Base-by-base conservation (phyloP, 2,113 vertebrate genomes). In the Genyomyrus donnyi region DNA sequence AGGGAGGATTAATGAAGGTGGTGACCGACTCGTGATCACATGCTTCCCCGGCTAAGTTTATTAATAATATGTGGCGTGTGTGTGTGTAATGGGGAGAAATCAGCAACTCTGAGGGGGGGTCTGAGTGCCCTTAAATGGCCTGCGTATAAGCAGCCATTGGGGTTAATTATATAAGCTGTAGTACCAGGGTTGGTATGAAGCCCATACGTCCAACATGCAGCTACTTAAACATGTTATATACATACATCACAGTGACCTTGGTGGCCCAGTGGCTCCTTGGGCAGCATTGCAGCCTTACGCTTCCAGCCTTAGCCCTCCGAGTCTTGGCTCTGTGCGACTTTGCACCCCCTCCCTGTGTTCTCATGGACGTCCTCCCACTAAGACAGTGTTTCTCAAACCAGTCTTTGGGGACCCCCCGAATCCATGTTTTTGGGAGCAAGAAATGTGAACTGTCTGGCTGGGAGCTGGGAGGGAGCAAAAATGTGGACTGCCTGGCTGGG, bases 61-160 rank as follows among this genome's bases (percentile, higher is more conserved):
- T 96, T 95, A 95, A 94, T 77, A 77, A 77, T 77, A 39, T 77
- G 70, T 93, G 93, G 92, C 85, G 90, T 92, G 91, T 92, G 89
- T 93, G 93, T 91, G 80, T 93, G 77, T 91, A 70, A 74, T 52
- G 87, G 52, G 39, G 39, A 87, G 88, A 89, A 90, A 91, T 92
- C 92, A 93, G 91, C 88, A 88, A 17, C 31, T 77, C 31, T n/a
- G 13, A 8, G 31, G 15, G 15, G 70, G 27, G 66, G 31, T 13
- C 31, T 35, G 70, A 77, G 11, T 77, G 11, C 70, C 88, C 90
- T 93, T 92, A 93, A 94, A 94, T 93, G 92, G 70, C 66, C 90
- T 77, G 42, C 62, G 77, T 90, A 85, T 87, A 48, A 62, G n/a
- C 84, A 39, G 45, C 31, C 58, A n/a, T 46, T 9, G 31, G 42